Evolutionary conservation across 2,888 invertebrate species (phyloP).

Genomic region (Tipula lateralis): DNA sequence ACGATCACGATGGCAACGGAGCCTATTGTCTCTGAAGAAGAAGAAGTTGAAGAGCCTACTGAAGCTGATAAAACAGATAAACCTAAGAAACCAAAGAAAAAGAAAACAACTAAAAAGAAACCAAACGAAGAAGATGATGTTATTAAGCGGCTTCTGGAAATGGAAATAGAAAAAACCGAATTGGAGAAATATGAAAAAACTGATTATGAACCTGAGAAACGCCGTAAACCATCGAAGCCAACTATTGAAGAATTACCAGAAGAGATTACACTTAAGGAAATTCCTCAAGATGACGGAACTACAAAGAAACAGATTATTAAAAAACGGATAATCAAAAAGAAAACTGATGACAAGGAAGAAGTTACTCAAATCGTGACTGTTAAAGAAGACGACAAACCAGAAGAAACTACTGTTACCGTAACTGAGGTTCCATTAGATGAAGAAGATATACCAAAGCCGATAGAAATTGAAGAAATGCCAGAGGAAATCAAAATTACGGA

Average conservation of each 20-base stretch:
- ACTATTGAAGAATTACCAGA: conserved; percentile 39
- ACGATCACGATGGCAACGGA: conserved; percentile 40
- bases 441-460: conserved; percentile 32
- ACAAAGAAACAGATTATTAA: conserved; percentile 47
- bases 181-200: conserved; percentile 44
- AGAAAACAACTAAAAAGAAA: conserved; percentile 42
- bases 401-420: conserved; percentile 43
- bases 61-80: conserved; percentile 37
- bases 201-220: conserved; percentile 45
- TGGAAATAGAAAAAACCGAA: conserved; percentile 39
- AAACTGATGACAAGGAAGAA: conserved; percentile 36
- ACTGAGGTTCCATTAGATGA: conserved; percentile 37
- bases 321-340: conserved; percentile 40
- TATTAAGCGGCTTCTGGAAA: conserved; percentile 37
- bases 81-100: conserved; percentile 42
- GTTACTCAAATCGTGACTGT: conserved; percentile 38
- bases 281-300: conserved; percentile 43
- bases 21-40: conserved; percentile 41
- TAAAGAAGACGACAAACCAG: conserved; percentile 42
- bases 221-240: conserved; percentile 34
- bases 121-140: conserved; percentile 44
- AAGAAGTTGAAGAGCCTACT: conserved; percentile 42
- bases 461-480: conserved; percentile 43
- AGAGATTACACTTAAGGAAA: conserved; percentile 44
- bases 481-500: conserved; percentile 40